Evolutionary conservation across 23 tunicate genomes (phyloP), one percentile per base, ranked within the genome.

Genomic region (Ascidia mentula): DNA sequence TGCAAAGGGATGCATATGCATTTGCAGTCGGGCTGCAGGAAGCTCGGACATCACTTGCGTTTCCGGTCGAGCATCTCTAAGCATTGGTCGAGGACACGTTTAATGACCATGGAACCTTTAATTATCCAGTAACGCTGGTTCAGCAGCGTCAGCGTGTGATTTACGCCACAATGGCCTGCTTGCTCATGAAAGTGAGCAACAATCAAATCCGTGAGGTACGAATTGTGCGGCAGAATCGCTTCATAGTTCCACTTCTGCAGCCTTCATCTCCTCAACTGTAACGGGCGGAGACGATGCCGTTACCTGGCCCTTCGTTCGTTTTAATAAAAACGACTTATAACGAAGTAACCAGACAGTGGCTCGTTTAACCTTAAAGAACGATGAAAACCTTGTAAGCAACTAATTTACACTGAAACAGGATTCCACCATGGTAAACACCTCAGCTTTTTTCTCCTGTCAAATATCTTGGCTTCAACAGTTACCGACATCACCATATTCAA

Each of bases 141-240:
- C 32, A 73, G 40, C 17, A 12, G 7, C 40, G 39, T 40, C 79
- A 75, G 20, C 22, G 59, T 40, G 79, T 75, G 79, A 40, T 75
- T 75, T 30, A 75, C 60, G 20, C 79, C 79, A 38, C 31, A 38
- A 53, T 75, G 79, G 15, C 79, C 79, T 2, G 15, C 53, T 2
- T 35, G 46, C 53, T 75, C 60, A 32, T 75, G 79, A 18, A 32
- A 31, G 26, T 75, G 60, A 28, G 30, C 13, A 31, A 73, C 32
- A 13, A 73, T 34, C 24, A 73, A 22, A 36, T 73, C 77, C 22
- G 77, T 32, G 13, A 73, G 13, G 12, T 13, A 20, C 28, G 40
- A 36, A 13, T 20, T 18, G 22, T 73, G 77, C 7, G 77, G 77
- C 77, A 32, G 28, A 36, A 69, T 22, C n/a, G n/a, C n/a, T n/a